phyloP scores from a whole-genome alignment of 1,140 invertebrate genomes.

The Achatina immaculata region DNA sequence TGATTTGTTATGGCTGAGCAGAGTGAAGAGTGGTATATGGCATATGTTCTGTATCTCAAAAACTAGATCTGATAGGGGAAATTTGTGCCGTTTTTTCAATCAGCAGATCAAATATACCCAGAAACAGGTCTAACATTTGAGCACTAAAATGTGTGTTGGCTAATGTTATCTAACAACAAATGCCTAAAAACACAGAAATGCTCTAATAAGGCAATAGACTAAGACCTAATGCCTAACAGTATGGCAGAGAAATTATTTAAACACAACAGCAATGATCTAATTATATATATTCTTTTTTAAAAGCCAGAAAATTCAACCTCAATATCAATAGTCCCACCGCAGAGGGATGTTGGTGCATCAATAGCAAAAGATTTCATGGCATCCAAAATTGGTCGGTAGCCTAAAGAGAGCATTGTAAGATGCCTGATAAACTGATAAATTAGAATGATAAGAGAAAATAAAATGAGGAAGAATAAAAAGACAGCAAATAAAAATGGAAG shows the following conservation, averaged over 20 bases:
- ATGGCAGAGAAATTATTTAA: neutral
- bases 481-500: neutral
- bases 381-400: slow-evolving; percentile 65
- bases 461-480: neutral
- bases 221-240: slow-evolving; percentile 47
- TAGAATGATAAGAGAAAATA: neutral
- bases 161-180: too few relatives aligned
- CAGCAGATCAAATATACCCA: too few relatives aligned
- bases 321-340: slow-evolving; percentile 50
- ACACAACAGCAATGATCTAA: neutral
- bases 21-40: too few relatives aligned
- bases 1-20: too few relatives aligned
- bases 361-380: slow-evolving; percentile 66
- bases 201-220: too few relatives aligned
- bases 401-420: slow-evolving; percentile 37
- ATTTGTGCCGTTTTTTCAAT: too few relatives aligned
- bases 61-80: too few relatives aligned
- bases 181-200: too few relatives aligned
- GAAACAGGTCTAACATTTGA: too few relatives aligned
- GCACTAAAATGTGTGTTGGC: too few relatives aligned
- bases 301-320: slow-evolving; percentile 46
- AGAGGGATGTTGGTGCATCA: slow-evolving; percentile 39
- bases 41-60: too few relatives aligned
- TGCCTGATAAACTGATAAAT: too few relatives aligned
- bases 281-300: neutral